A percentile compares a stretch with the other conserved stretches of the same genome.
Evolutionary conservation across 2,113 vertebrate species (phyloP).

Genomic region (Crotalus viridis): DNA sequence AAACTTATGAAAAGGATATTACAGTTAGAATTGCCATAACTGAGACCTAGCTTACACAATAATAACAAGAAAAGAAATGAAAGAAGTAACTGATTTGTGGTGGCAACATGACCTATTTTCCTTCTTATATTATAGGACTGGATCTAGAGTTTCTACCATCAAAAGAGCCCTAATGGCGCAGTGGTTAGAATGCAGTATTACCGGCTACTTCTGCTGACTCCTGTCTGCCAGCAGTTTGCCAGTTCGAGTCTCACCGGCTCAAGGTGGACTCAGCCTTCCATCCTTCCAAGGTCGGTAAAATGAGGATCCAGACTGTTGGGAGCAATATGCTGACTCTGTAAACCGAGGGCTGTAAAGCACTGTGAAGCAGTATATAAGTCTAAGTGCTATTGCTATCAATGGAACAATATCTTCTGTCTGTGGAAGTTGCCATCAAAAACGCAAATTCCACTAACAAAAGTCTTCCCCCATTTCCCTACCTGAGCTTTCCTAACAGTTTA

Average conservation of each 20-base stretch:
- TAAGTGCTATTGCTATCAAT: not conserved
- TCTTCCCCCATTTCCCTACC: not conserved
- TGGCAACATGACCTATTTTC: not conserved
- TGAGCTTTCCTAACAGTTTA: not conserved
- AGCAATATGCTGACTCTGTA: too few species aligned
- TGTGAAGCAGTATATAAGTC: too few species aligned
- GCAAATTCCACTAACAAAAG: not conserved
- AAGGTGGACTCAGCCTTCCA: too few species aligned
- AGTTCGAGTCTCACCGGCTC: too few species aligned
- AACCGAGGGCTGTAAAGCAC: too few species aligned
- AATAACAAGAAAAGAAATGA: not conserved
- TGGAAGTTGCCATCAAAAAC: not conserved
- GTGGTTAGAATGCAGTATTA: too few species aligned
- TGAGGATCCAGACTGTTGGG: too few species aligned
- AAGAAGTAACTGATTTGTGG: not conserved
- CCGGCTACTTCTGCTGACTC: too few species aligned
- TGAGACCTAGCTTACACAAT: not conserved
- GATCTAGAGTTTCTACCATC: not conserved
- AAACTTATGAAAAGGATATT: constrained; percentile 5
- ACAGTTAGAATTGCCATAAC: not conserved
- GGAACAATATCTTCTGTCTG: not conserved
- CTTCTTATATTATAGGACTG: not conserved
- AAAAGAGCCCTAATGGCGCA: too few species aligned
- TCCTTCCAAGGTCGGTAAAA: too few species aligned
- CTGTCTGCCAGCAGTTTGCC: too few species aligned